phyloP scores from a whole-genome alignment of 2,797 vertebrate species.

The Takifugu rubripes region DNA sequence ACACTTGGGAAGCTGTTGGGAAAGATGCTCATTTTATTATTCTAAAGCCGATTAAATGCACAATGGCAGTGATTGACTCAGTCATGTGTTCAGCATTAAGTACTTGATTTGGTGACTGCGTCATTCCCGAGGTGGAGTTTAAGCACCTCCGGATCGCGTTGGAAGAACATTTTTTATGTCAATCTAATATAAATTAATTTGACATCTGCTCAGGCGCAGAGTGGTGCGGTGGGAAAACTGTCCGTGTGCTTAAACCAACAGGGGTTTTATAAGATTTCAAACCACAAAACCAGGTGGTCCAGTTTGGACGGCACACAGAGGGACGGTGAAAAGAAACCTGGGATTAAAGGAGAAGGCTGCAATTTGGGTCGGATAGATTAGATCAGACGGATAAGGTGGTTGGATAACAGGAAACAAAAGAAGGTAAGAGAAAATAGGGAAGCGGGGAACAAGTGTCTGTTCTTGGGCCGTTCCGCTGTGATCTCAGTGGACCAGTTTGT shows the following conservation, averaged over 20 bases:
- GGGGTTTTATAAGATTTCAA: conserved; percentile 50
- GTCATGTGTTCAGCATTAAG: conserved; percentile 32
- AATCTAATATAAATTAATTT: conserved; percentile 71
- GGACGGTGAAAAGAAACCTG: conserved; percentile 34
- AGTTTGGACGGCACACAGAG: conserved; percentile 47
- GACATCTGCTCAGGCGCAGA: conserved; percentile 52
- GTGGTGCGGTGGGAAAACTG: conserved; percentile 36
- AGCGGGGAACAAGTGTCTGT: conserved; percentile 61
- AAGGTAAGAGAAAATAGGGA: conserved; percentile 46
- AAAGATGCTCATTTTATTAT: no score
- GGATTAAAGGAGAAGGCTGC: conserved; percentile 46
- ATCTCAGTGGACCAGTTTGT: conserved; percentile 40
- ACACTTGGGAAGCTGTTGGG: no score
- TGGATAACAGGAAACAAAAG: conserved; percentile 48
- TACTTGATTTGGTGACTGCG: conserved; percentile 44
- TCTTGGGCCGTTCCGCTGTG: conserved; percentile 39
- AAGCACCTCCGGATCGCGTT: conserved; percentile 39
- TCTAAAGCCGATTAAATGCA: no score
- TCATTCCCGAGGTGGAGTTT: conserved; percentile 28
- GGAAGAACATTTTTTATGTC: conserved; percentile 35
- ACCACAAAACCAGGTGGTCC: conserved; percentile 72
- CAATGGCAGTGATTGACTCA: no score
- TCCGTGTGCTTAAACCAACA: conserved; percentile 61
- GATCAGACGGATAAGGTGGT: conserved; percentile 56
- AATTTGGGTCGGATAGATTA: conserved; percentile 54